Conservation (phyloP, 2,113 vertebrate species). For the Pterophyllum scalare region DNA sequence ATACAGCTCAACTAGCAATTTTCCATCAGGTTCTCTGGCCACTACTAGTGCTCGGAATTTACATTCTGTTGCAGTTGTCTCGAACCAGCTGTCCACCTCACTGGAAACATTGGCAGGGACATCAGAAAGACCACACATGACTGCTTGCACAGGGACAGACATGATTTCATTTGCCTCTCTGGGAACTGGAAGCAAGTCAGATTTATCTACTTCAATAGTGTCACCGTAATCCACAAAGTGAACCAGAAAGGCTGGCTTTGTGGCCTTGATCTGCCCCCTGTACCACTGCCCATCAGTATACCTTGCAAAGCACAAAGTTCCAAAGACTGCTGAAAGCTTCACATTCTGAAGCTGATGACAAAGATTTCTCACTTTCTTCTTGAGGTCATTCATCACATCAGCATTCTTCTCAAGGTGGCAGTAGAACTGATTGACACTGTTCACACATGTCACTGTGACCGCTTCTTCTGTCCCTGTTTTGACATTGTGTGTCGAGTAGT, state of each 20-base stretch:
- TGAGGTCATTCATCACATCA: slow-evolving; percentile 80
- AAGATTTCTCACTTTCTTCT: slow-evolving; percentile 72
- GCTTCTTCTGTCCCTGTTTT: slow-evolving; percentile 90
- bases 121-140: slow-evolving; percentile 88
- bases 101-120: slow-evolving; percentile 74
- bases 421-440: slow-evolving; percentile 86
- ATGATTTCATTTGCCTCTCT: slow-evolving; percentile 85
- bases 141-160: slow-evolving; percentile 89
- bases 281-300: slow-evolving; percentile 91
- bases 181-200: slow-evolving; percentile 86
- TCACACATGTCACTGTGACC: slow-evolving; percentile 83
- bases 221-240: slow-evolving; percentile 97
- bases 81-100: slow-evolving; percentile 86
- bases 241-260: slow-evolving; percentile 75
- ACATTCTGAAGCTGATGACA: slow-evolving; percentile 68
- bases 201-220: slow-evolving; percentile 77
- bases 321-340: slow-evolving; percentile 65
- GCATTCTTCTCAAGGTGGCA: slow-evolving; percentile 88
- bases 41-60: slow-evolving; percentile 85
- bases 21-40: slow-evolving; percentile 88
- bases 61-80: slow-evolving; percentile 76
- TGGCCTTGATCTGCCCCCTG: slow-evolving; percentile 83
- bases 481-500: slow-evolving; percentile 87
- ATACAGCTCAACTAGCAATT: slow-evolving; percentile 88
- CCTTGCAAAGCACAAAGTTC: slow-evolving; percentile 88